phyloP scores from a whole-genome alignment of 2,797 vertebrate genomes.

The Pseudomugil tenellus region DNA sequence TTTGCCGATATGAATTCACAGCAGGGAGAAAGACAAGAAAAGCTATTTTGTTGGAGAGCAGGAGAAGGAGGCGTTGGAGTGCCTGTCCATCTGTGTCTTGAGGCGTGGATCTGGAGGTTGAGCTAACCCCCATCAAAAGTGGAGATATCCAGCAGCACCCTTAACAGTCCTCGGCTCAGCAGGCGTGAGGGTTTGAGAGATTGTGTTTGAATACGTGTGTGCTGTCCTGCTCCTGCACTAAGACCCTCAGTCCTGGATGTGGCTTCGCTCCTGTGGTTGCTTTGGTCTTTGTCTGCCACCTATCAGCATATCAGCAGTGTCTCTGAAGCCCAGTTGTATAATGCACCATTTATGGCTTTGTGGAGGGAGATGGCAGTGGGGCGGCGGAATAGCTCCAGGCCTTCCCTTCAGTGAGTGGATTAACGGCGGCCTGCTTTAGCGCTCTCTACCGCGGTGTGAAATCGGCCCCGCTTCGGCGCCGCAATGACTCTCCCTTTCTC shows the following conservation, averaged over 20 bases:
- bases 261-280: constrained; percentile 73
- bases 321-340: constrained; percentile 82
- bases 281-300: constrained; percentile 80
- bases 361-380: constrained; percentile 78
- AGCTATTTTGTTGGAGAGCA: constrained; percentile 66
- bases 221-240: constrained; percentile 54
- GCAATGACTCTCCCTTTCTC: constrained; percentile 60
- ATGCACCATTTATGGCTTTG: constrained; percentile 83
- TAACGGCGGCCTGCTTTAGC: constrained; percentile 83
- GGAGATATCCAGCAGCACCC: constrained; percentile 53
- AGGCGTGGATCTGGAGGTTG: constrained; percentile 58
- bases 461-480: constrained; percentile 77
- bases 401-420: constrained; percentile 85
- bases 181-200: constrained; percentile 50
- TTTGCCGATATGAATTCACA: constrained; percentile 68
- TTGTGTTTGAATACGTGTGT: constrained; percentile 55
- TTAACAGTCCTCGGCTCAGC: constrained; percentile 67
- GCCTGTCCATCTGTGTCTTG: constrained; percentile 68
- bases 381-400: constrained; percentile 81
- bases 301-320: constrained; percentile 84
- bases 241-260: constrained; percentile 70
- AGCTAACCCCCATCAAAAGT: constrained; percentile 54
- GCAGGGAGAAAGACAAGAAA: constrained; percentile 29
- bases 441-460: constrained; percentile 83
- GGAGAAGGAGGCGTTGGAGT: constrained; percentile 51